Percentiles rank a stretch among this genome's conserved stretches.
phyloP scores from a whole-genome alignment of 2,113 vertebrate genomes.

The Saccopteryx leptura region DNA sequence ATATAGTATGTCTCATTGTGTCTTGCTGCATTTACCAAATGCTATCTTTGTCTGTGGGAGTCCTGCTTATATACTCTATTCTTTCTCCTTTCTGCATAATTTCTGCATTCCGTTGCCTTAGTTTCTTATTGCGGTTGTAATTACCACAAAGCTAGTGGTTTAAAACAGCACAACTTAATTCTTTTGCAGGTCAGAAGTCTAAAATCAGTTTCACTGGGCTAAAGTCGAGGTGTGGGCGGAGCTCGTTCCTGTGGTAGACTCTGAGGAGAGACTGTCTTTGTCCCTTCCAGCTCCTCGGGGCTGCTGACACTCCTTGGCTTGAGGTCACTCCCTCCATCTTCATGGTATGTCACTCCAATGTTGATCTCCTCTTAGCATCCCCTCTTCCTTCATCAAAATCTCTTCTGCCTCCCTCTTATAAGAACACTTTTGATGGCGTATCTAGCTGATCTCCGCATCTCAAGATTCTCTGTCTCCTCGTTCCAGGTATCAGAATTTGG shows the following conservation, averaged over 20 bases:
- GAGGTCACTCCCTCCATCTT: neutral
- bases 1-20: neutral
- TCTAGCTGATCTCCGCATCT: neutral
- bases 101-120: neutral
- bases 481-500: neutral
- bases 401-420: neutral
- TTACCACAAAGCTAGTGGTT: neutral
- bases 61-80: neutral
- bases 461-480: too few species aligned
- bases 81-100: conserved; percentile 8
- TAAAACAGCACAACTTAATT: neutral
- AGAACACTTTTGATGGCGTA: neutral
- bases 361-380: neutral
- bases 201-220: neutral
- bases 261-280: neutral
- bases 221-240: neutral
- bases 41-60: neutral
- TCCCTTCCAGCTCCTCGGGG: neutral
- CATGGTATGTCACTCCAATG: rapidly evolving
- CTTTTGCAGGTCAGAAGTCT: neutral
- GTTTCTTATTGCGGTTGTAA: neutral
- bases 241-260: neutral
- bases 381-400: neutral
- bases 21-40: neutral
- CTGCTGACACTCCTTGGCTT: neutral